Evolutionary conservation across 2,888 invertebrate genomes (phyloP), one percentile per base, ranked within the genome.

Genomic region (Craniophora ligustri): DNA sequence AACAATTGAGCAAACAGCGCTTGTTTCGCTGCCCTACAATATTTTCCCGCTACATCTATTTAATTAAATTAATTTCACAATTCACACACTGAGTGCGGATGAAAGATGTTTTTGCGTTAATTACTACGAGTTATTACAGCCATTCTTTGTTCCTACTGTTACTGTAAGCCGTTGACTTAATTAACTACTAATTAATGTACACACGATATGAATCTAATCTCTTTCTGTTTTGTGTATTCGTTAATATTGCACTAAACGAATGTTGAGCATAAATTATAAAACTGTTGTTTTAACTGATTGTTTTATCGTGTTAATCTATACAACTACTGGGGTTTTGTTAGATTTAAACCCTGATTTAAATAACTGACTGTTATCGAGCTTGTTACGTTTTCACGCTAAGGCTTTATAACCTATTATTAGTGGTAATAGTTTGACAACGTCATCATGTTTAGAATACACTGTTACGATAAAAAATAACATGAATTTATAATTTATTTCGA

Each of bases 201-300:
- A 49, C 63, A 68, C 67, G 84, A 85, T 85, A 86, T 58, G 57
- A 74, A 85, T 84, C 84, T 79, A 76, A 83, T 84, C 69, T 72
- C 51, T 49, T 44, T 63, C 48, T 56, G 63, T 69, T 75, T 63
- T 58, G 67, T 65, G 55, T 69, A 42, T 67, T 45, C 42, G 60
- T 55, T 72, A 70, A 72, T 75, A 75, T 62, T 65, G 73, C 69
- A 70, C 72, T 73, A 75, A 73, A 68, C 63, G 75, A 72, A 67
- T 71, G 72, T 67, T 67, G 28, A 59, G 54, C 61, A 69, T 72
- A 75, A 70, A 68, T 70, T 69, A 75, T 72, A 32, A 74, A 71
- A 67, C 67, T 71, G 72, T 73, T 79, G 67, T 73, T 80, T 72
- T 67, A 72, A 64, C 61, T 72, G 70, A 74, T 78, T 76, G 74